Base-by-base conservation (phyloP, 2,888 invertebrate species). In the Drosophila parthenogenetica region DNA sequence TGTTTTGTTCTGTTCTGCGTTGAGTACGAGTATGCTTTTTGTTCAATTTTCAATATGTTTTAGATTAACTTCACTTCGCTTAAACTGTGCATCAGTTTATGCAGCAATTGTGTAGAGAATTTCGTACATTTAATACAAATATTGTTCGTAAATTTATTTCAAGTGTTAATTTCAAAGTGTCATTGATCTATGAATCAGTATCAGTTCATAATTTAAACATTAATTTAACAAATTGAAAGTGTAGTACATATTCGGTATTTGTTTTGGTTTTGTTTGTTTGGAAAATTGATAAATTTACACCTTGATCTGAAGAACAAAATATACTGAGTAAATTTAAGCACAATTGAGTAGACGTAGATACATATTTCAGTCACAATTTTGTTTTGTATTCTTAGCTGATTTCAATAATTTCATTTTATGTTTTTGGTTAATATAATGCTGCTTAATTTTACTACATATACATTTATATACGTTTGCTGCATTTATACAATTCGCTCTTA, bases 361-460 rank as follows among this genome's bases (percentile, higher is more conserved):
- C 58, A 60, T 77, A 55, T 58, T 69, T 83, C 84, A 87, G 84
- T 85, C 88, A 80, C 72, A 78, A 80, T 79, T 67, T 53, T 54
- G 55, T 57, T 71, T 65, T 50, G 22, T 29, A 8, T 43, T 35
- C 11, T 76, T 78, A 73, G 72, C 81, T 82, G 73, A 79, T 87
- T 79, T 87, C 69, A 72, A 82, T 89, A 76, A 69, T 73, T 79
- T 77, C 43, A 53, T 70, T 70, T 75, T 69, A 54, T 58, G 58
- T 77, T 77, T 82, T 81, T 81, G 81, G 87, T 88, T 88, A 88
- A 86, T 87, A 80, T 83, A 79, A 74, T 80, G 79, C 74, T 87
- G 82, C 89, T 88, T 83, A 79, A 75, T 79, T 76, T 79, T 73
- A 74, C 79, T 80, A 79, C 80, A 77, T 77, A 78, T 79, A 79